phyloP scores from a whole-genome alignment of 2,797 vertebrate species.

The Oreortyx pictus region DNA sequence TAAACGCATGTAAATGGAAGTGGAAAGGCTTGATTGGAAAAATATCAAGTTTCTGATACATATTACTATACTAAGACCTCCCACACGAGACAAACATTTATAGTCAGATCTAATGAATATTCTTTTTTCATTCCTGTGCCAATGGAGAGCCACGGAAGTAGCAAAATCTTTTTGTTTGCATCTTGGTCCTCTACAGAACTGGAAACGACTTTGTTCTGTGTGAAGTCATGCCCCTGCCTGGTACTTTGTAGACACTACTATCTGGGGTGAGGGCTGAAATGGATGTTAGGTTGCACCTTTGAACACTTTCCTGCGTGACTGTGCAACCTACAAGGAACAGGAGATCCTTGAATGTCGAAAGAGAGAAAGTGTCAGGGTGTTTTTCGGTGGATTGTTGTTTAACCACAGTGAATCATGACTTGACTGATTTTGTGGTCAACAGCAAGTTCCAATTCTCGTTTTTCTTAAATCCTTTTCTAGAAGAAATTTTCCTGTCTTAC shows the following conservation, averaged over 20 bases:
- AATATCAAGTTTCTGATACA: constrained; percentile 75
- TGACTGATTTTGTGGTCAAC: background rate
- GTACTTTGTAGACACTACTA: background rate
- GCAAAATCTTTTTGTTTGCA: constrained; percentile 55
- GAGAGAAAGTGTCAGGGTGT: background rate
- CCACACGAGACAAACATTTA: constrained; percentile 71
- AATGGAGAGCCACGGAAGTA: constrained; percentile 59
- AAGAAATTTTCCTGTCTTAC: background rate
- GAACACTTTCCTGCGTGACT: background rate
- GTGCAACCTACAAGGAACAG: background rate
- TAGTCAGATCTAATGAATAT: constrained; percentile 46
- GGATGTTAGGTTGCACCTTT: background rate
- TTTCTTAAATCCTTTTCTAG: background rate
- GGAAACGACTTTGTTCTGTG: constrained; percentile 12
- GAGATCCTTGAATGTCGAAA: background rate
- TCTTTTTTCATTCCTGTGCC: constrained; percentile 52
- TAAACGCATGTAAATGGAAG: constrained; percentile 73
- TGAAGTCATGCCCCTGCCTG: background rate
- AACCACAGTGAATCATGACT: rapidly evolving
- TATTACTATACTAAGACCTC: constrained; percentile 69
- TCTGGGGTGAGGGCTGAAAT: background rate
- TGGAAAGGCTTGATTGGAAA: constrained; percentile 74
- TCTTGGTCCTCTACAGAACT: background rate
- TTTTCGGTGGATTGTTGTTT: background rate
- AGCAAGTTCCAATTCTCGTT: background rate